phyloP scores from a whole-genome alignment of 2,797 vertebrate genomes.

The Eremophila alpestris region DNA sequence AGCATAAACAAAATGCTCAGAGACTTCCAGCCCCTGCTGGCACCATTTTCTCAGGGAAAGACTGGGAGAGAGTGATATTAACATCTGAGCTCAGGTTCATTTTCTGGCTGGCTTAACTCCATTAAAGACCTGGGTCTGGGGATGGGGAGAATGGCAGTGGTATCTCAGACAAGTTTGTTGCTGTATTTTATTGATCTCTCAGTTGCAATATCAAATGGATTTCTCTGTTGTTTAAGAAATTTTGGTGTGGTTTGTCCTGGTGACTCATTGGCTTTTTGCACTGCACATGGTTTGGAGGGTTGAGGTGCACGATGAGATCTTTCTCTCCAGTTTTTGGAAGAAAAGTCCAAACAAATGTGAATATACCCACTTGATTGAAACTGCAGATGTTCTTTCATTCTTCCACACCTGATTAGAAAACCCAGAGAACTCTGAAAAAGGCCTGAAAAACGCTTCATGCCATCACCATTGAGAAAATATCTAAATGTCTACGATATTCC shows the following conservation, averaged over 20 bases:
- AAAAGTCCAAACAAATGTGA: background rate
- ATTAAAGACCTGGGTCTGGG: background rate
- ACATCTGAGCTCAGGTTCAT: background rate
- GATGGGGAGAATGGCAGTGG: background rate
- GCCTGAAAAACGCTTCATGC: background rate
- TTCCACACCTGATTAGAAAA: background rate
- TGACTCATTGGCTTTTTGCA: background rate
- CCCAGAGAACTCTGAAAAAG: background rate
- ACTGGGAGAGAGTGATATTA: background rate
- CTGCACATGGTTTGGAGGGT: background rate
- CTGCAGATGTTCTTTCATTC: background rate
- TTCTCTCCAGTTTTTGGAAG: background rate
- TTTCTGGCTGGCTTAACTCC: slow-evolving; percentile 42
- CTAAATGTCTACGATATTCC: background rate
- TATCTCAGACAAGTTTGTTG: background rate
- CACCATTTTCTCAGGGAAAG: background rate
- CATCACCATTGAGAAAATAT: background rate
- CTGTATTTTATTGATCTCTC: background rate
- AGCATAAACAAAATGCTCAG: slow-evolving; percentile 29
- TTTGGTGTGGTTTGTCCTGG: background rate
- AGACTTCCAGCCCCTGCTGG: background rate
- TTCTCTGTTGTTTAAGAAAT: background rate
- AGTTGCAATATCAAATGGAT: background rate
- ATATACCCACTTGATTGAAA: background rate
- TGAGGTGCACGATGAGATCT: background rate